These are phyloP conservation scores for Sialis fuliginosa DNA, from an alignment of 2,888 invertebrate species.

Conservation along the genomic window DNA sequence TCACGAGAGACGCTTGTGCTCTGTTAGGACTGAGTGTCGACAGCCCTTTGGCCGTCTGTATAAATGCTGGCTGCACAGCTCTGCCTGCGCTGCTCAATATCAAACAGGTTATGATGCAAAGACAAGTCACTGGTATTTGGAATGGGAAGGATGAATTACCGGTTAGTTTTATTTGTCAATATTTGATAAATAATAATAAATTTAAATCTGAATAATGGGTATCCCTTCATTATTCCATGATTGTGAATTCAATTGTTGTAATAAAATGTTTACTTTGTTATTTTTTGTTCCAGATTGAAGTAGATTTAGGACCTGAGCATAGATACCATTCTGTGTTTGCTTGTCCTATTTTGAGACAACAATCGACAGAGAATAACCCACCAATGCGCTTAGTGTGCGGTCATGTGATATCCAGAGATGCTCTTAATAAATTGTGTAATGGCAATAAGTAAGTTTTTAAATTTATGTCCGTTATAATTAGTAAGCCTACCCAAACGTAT, in stretches of 20 bases:
- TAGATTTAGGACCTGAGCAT: slow-evolving; percentile 78
- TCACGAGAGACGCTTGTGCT: slow-evolving; percentile 82
- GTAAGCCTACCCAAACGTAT: neutral
- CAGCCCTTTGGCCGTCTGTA: slow-evolving; percentile 79
- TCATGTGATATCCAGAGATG: slow-evolving; percentile 95
- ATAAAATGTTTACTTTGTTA: slow-evolving; percentile 1
- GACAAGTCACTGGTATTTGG: slow-evolving; percentile 88
- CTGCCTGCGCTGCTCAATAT: slow-evolving; percentile 90
- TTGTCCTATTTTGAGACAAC: slow-evolving; percentile 94
- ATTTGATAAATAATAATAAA: neutral
- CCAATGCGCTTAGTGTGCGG: slow-evolving; percentile 95
- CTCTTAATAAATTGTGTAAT: slow-evolving; percentile 83
- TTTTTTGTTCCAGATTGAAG: slow-evolving; percentile 58
- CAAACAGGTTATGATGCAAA: slow-evolving; percentile 75
- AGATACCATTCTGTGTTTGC: slow-evolving; percentile 97
- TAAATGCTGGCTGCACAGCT: slow-evolving; percentile 84
- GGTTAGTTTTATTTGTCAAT: slow-evolving; percentile 31
- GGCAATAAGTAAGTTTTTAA: slow-evolving; percentile 62
- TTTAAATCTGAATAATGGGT: neutral
- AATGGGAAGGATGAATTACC: slow-evolving; percentile 91
- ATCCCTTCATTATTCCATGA: too few relatives aligned
- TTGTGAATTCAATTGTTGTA: too few relatives aligned
- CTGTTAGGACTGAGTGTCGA: slow-evolving; percentile 77
- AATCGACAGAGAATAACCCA: slow-evolving; percentile 89
- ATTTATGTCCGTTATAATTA: neutral